Evolutionary conservation across 64 coral and sea anemone genomes (phyloP).

Genomic region (Stichodactyla helianthus): DNA sequence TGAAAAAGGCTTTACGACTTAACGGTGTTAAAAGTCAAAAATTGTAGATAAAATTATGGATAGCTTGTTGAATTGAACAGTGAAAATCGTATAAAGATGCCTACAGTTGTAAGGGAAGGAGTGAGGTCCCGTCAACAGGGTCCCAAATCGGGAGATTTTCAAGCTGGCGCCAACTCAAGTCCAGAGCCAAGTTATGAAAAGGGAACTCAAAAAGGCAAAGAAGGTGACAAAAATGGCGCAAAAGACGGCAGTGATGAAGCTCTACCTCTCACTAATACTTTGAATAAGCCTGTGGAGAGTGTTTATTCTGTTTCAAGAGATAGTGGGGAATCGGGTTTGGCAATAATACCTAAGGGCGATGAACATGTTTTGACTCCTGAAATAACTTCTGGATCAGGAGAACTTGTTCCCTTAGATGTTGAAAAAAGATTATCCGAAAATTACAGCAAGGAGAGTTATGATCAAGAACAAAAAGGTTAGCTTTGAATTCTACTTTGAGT

Average conservation of each 20-base stretch:
- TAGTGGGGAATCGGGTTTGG: slow-evolving; percentile 54
- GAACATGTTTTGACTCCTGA: slow-evolving; percentile 23
- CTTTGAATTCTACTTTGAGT: background rate
- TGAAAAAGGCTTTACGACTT: background rate
- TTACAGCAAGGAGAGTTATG: slow-evolving; percentile 1
- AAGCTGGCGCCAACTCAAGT: background rate
- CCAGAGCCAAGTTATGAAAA: background rate
- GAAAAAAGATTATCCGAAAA: slow-evolving; percentile 1
- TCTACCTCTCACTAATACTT: background rate
- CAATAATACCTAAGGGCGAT: slow-evolving; percentile 38
- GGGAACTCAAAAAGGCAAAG: background rate
- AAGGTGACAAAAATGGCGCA: background rate
- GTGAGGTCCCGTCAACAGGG: background rate
- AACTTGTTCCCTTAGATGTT: slow-evolving; percentile 30
- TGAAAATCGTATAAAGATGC: background rate
- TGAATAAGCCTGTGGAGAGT: background rate
- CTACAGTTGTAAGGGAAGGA: slow-evolving; percentile 17
- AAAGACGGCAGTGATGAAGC: background rate
- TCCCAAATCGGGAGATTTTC: background rate
- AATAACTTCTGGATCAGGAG: slow-evolving; percentile 13
- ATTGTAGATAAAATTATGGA: background rate
- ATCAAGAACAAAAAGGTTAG: slow-evolving; percentile 47
- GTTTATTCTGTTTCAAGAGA: slow-evolving; percentile 26
- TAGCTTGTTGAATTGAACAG: background rate
- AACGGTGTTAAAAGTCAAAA: slow-evolving; percentile 6